Percentiles rank a stretch among this genome's conserved stretches.
Evolutionary conservation across 2,888 invertebrate species (phyloP).

Genomic region (Pteria penguin): DNA sequence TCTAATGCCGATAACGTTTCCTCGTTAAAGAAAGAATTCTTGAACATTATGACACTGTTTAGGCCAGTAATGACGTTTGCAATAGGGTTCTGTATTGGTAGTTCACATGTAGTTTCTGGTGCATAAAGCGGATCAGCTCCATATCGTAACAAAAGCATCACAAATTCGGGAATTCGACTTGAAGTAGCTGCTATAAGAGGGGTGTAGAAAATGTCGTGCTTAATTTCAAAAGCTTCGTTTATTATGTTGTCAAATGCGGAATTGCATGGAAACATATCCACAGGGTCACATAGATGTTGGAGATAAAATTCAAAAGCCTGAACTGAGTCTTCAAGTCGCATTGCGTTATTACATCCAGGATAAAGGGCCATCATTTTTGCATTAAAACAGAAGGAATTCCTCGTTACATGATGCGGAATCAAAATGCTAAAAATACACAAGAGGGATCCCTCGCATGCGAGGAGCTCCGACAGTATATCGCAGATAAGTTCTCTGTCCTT

Average conservation of each 20-base stretch:
- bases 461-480: slow-evolving; percentile 57
- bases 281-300: slow-evolving; percentile 36
- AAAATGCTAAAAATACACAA: slow-evolving; percentile 59
- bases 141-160: slow-evolving; percentile 50
- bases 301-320: slow-evolving; percentile 57
- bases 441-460: slow-evolving; percentile 53
- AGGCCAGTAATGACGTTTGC: slow-evolving; percentile 54
- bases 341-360: slow-evolving; percentile 30
- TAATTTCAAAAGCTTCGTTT: slow-evolving; percentile 48
- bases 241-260: slow-evolving; percentile 30
- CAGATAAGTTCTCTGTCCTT: slow-evolving; percentile 49
- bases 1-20: slow-evolving; percentile 48
- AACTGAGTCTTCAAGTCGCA: slow-evolving; percentile 17
- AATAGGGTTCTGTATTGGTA: slow-evolving; percentile 43
- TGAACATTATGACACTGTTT: slow-evolving; percentile 57
- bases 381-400: slow-evolving; percentile 34
- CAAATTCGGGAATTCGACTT: slow-evolving; percentile 53
- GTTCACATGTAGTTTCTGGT: slow-evolving; percentile 19
- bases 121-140: slow-evolving; percentile 56
- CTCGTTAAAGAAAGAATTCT: slow-evolving; percentile 52
- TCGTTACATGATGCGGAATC: slow-evolving; percentile 42
- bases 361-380: slow-evolving; percentile 50
- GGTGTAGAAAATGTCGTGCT: slow-evolving; percentile 29
- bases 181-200: slow-evolving; percentile 55
- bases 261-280: background rate